phyloP scores from a whole-genome alignment of 1,140 invertebrate species.

The Ceratoteleas bidentatus region DNA sequence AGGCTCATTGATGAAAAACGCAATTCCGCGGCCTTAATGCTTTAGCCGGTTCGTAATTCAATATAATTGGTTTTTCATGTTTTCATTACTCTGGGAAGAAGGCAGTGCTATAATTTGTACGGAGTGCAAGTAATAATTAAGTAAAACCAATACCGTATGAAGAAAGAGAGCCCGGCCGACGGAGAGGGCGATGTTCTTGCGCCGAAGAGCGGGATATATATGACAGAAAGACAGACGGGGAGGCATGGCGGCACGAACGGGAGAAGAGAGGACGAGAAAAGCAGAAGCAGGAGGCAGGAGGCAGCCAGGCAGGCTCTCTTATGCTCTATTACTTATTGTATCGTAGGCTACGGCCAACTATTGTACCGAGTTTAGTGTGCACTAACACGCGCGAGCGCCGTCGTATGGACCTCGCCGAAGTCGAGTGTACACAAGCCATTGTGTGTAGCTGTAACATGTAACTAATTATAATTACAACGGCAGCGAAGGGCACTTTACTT shows the following conservation, averaged over 20 bases:
- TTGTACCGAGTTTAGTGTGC: conserved; percentile 65
- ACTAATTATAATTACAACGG: conserved; percentile 77
- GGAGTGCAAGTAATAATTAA: conserved; percentile 68
- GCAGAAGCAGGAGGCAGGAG: conserved; percentile 3
- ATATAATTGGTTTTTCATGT: conserved; percentile 68
- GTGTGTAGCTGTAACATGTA: conserved; percentile 67
- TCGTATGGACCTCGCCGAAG: conserved; percentile 56
- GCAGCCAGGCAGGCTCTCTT: conserved; percentile 47
- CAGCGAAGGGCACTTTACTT: too few species aligned
- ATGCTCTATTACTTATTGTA: conserved; percentile 67
- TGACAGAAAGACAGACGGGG: too few species aligned
- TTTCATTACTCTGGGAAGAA: conserved; percentile 57
- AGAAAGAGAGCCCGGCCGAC: too few species aligned
- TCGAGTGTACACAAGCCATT: conserved; percentile 59
- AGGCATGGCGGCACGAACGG: too few species aligned
- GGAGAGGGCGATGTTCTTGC: too few species aligned
- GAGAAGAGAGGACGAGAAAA: conserved; percentile 1
- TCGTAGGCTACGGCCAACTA: conserved; percentile 64
- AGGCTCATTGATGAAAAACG: conserved; percentile 59
- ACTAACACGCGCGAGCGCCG: conserved; percentile 50
- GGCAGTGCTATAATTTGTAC: conserved; percentile 62
- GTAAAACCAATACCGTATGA: conserved; percentile 71
- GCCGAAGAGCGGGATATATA: too few species aligned
- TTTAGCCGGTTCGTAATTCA: conserved; percentile 63
- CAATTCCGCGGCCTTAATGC: conserved; percentile 52